phyloP scores from a whole-genome alignment of 2,888 invertebrate species.

The Lordiphosa fenestrarum region DNA sequence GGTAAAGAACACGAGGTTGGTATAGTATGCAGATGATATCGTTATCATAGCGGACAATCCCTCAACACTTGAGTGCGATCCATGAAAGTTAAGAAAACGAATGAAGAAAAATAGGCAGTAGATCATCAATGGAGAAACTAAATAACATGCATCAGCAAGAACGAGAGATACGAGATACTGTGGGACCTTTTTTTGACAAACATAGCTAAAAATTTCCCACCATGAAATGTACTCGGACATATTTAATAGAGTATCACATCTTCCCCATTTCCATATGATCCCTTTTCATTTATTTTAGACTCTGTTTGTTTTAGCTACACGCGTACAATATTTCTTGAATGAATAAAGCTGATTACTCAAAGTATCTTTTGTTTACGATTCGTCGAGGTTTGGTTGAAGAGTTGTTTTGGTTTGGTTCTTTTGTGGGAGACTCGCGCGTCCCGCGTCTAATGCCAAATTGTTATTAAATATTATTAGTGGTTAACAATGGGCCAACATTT shows the following conservation, averaged over 20 bases:
- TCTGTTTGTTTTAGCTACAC: constrained; percentile 46
- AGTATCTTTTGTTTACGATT: constrained; percentile 67
- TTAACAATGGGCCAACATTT: constrained; percentile 49
- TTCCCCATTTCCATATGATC: constrained; percentile 14
- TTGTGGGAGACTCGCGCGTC: constrained; percentile 27
- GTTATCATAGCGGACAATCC: too few relatives aligned
- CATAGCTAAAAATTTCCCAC: too few relatives aligned
- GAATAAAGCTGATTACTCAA: constrained; percentile 71
- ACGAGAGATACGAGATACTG: too few relatives aligned
- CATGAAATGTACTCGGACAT: too few relatives aligned
- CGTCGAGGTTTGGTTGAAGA: constrained; percentile 63
- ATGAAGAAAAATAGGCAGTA: too few relatives aligned
- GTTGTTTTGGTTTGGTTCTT: constrained; percentile 1
- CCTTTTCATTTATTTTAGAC: constrained; percentile 41
- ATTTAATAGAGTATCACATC: neutral
- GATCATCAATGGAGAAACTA: too few relatives aligned
- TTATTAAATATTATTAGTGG: constrained; percentile 69
- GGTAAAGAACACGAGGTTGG: too few relatives aligned
- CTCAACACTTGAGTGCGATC: too few relatives aligned
- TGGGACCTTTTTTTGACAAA: too few relatives aligned
- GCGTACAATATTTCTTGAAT: constrained; percentile 56
- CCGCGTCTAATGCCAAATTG: constrained; percentile 62
- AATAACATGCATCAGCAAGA: too few relatives aligned
- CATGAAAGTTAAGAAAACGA: too few relatives aligned
- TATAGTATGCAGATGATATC: too few relatives aligned